Evolutionary conservation across 2,113 vertebrate genomes (phyloP).

Genomic region (Scomber colias): DNA sequence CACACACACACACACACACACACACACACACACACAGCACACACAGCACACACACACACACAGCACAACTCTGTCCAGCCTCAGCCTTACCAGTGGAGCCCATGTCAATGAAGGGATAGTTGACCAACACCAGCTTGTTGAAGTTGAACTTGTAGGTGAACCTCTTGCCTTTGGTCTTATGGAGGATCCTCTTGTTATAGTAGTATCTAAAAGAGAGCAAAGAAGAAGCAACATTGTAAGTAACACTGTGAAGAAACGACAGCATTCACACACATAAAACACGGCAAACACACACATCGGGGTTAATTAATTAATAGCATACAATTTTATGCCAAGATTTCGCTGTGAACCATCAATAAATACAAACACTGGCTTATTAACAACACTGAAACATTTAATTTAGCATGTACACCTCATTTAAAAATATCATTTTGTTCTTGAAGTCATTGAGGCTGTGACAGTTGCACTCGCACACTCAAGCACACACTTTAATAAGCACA

Average conservation of each 20-base stretch:
- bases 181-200: conserved; percentile 95
- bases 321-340: not conserved
- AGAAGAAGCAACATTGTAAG: not conserved
- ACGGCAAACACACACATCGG: not conserved
- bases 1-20: conserved; percentile 39
- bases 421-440: conserved; percentile 18
- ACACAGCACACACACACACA: conserved; percentile 43
- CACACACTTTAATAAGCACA: conserved; percentile 65
- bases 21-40: too few relatives aligned
- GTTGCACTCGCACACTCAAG: conserved; percentile 44
- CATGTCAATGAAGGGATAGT: conserved; percentile 95
- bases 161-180: conserved; percentile 95
- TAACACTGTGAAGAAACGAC: not conserved
- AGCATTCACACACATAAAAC: not conserved
- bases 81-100: conserved; percentile 86
- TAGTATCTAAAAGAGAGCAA: conserved; percentile 86
- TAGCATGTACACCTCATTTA: conserved; percentile 1
- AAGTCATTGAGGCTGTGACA: conserved; percentile 37
- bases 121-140: conserved; percentile 94
- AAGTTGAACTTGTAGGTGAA: conserved; percentile 98
- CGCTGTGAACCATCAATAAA: not conserved
- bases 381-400: conserved; percentile 14
- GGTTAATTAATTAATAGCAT: not conserved
- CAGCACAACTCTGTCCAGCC: not conserved
- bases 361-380: not conserved